phyloP scores from a whole-genome alignment of 2,888 invertebrate species.

The Amphipyra tragopoginis region DNA sequence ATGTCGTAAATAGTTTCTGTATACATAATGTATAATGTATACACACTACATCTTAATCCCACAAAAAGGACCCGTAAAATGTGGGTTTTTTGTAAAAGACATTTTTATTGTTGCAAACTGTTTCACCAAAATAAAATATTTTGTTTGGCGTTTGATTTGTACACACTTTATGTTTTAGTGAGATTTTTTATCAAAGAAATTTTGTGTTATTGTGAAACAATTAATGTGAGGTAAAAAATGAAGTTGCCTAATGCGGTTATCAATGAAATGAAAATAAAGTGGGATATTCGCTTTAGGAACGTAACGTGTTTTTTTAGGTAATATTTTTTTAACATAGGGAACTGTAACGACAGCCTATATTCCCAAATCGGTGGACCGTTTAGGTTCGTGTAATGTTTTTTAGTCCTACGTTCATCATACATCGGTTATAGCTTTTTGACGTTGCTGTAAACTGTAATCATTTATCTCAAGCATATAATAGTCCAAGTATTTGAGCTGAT shows the following conservation, averaged over 20 bases:
- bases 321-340: constrained; percentile 21
- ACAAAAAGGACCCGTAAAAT: constrained; percentile 33
- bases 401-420: constrained; percentile 12
- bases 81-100: constrained; percentile 15
- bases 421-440: constrained; percentile 9
- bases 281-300: background rate
- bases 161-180: too few relatives aligned
- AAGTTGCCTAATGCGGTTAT: too few relatives aligned
- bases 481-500: background rate
- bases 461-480: background rate
- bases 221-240: too few relatives aligned
- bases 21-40: constrained; percentile 35
- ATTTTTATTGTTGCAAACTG: too few relatives aligned
- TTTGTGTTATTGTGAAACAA: too few relatives aligned
- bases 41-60: constrained; percentile 41
- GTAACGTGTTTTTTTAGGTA: constrained; percentile 9
- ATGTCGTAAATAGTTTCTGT: constrained; percentile 45
- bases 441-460: background rate
- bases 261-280: background rate
- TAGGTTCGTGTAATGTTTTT: constrained; percentile 29
- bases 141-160: too few relatives aligned
- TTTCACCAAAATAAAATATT: too few relatives aligned
- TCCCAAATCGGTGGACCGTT: constrained; percentile 30
- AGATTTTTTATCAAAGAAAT: too few relatives aligned
- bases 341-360: constrained; percentile 32